These are phyloP conservation scores for Schizotus pectinicornis DNA, from an alignment of 2,888 invertebrate genomes.

Conservation along the genomic window DNA sequence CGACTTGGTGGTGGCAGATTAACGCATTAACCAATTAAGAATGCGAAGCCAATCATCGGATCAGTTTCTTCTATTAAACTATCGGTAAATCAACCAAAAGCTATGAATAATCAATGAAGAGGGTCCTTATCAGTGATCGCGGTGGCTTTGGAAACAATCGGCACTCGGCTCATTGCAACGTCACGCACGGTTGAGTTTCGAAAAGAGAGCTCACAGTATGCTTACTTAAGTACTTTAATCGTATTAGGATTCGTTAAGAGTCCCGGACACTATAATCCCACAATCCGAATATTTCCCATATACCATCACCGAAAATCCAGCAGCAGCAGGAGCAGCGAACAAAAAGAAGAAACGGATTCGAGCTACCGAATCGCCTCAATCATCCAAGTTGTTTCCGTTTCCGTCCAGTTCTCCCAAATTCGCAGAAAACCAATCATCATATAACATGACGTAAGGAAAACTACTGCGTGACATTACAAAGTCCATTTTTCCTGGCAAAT, in stretches of 20 bases:
- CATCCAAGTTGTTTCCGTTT: no score
- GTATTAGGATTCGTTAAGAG: conserved; percentile 13
- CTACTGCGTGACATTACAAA: conserved; percentile 38
- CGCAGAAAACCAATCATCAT: conserved; percentile 37
- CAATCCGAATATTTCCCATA: no score
- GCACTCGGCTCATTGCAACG: conserved; percentile 23
- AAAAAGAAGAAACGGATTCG: no score
- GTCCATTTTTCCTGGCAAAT: conserved; percentile 55
- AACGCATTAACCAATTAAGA: conserved; percentile 6
- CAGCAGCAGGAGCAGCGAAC: no score
- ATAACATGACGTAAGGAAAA: conserved; percentile 36
- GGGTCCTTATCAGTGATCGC: conserved; percentile 39
- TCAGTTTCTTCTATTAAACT: conserved; percentile 48
- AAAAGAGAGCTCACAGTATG: conserved; percentile 18
- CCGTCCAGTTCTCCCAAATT: no score
- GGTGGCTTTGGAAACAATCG: conserved; percentile 30
- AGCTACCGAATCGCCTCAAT: no score
- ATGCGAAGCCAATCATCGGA: conserved; percentile 21
- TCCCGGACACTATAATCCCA: neutral
- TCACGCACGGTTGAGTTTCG: conserved; percentile 20
- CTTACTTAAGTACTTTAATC: conserved; percentile 10
- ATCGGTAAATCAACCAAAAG: conserved; percentile 48
- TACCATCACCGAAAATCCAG: no score
- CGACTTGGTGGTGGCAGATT: no score
- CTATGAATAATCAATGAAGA: conserved; percentile 51